Conservation (phyloP, 2,797 vertebrate genomes). For the Psittacula derbiana region DNA sequence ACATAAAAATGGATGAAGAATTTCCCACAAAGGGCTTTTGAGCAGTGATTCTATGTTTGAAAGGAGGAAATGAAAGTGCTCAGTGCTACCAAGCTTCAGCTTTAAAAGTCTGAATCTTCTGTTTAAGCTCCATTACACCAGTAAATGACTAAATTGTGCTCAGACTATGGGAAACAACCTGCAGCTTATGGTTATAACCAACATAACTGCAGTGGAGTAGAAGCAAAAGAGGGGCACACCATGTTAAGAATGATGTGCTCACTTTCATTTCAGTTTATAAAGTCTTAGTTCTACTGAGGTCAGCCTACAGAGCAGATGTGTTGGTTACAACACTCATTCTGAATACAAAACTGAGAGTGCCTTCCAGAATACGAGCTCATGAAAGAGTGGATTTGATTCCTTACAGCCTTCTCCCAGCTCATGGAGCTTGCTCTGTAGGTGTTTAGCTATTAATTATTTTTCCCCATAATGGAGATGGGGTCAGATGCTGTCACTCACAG, state of each 20-base stretch:
- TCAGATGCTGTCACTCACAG: not conserved
- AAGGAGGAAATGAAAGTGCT: not conserved
- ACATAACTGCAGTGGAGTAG: not conserved
- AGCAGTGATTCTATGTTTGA: not conserved
- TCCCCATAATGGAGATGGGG: not conserved
- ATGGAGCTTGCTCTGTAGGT: not conserved
- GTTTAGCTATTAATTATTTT: not conserved
- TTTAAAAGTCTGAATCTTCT: not conserved
- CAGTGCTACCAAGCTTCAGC: not conserved
- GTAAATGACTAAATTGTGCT: not conserved
- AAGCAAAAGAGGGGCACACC: not conserved
- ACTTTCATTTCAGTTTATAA: not conserved
- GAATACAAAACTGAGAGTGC: not conserved
- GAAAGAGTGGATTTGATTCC: not conserved
- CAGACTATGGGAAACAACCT: not conserved
- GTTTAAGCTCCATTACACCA: conserved; percentile 3
- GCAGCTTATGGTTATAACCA: not conserved
- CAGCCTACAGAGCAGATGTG: not conserved
- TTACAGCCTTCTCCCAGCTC: not conserved
- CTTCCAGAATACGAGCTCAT: not conserved
- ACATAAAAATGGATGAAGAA: not conserved
- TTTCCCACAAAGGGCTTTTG: not conserved
- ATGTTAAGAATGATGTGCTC: accelerated
- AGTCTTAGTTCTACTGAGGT: not conserved
- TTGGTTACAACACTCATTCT: not conserved